These are phyloP conservation scores for Lampris megalopsis DNA, from an alignment of 2,113 vertebrate species.

Conservation along the genomic window DNA sequence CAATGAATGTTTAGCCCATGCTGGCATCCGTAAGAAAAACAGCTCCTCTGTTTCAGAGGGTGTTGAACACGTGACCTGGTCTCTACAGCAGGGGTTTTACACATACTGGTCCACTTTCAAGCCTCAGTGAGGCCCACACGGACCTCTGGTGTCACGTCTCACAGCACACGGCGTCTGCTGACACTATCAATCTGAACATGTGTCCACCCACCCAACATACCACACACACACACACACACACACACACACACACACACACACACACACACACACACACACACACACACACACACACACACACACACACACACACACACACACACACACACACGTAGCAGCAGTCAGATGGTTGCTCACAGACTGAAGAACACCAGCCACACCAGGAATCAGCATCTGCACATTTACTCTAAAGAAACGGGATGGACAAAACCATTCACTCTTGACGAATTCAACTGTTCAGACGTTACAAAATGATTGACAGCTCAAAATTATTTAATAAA, in stretches of 20 bases:
- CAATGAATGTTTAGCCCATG: no score
- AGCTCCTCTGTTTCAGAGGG: neutral
- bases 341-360: no score
- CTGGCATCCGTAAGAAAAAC: no score
- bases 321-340: neutral
- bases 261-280: slow-evolving; percentile 18
- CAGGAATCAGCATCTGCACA: no score
- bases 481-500: no score
- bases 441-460: no score
- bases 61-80: slow-evolving; percentile 31
- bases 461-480: no score
- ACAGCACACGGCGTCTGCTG: slow-evolving; percentile 41
- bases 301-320: slow-evolving; percentile 17
- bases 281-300: slow-evolving; percentile 3
- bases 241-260: slow-evolving; percentile 3
- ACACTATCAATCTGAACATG: slow-evolving; percentile 26
- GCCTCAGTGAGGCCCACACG: slow-evolving; percentile 22
- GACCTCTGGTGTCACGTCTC: neutral
- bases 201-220: slow-evolving; percentile 1
- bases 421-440: no score
- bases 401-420: no score
- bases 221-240: neutral
- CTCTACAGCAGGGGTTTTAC: slow-evolving; percentile 37
- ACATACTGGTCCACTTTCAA: slow-evolving; percentile 25
- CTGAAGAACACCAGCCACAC: no score